phyloP scores from a whole-genome alignment of 1,140 invertebrate species.

The Galendromus occidentalis region DNA sequence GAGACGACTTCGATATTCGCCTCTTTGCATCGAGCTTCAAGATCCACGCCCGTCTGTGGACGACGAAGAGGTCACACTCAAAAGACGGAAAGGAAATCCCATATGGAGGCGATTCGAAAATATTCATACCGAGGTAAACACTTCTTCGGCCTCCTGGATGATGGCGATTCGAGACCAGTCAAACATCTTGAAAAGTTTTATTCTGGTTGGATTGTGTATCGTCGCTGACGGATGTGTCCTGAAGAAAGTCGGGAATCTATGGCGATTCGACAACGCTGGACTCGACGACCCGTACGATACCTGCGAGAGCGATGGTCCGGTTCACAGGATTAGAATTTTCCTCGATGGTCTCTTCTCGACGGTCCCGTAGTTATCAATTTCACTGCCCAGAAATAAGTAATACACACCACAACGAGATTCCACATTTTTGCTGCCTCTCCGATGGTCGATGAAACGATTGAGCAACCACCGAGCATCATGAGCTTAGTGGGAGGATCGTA shows the following conservation, averaged over 20 bases:
- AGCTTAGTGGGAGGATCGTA: conserved; percentile 90
- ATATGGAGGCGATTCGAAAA: neutral
- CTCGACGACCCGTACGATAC: conserved; percentile 94
- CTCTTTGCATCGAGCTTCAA: conserved; percentile 81
- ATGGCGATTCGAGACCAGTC: conserved; percentile 92
- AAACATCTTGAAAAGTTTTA: conserved; percentile 89
- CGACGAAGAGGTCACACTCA: neutral
- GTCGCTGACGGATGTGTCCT: conserved; percentile 97
- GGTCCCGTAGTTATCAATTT: too few species aligned
- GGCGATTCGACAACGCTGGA: conserved; percentile 87
- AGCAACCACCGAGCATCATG: conserved; percentile 86
- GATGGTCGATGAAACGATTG: conserved; percentile 96
- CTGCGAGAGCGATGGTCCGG: conserved; percentile 33
- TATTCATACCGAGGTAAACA: conserved; percentile 77
- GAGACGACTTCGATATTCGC: conserved; percentile 83
- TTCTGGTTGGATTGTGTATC: conserved; percentile 92
- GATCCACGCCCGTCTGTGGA: conserved; percentile 75
- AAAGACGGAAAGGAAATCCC: neutral
- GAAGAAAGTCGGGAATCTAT: conserved; percentile 91
- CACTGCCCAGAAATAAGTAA: conserved; percentile 18
- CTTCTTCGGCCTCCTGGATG: conserved; percentile 92
- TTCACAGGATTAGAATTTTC: neutral
- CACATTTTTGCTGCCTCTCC: conserved; percentile 99
- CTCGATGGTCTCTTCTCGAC: neutral
- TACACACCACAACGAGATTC: conserved; percentile 92